These are phyloP conservation scores for Oceanodroma tethys DNA, from an alignment of 2,113 vertebrate species.

Conservation along the genomic window DNA sequence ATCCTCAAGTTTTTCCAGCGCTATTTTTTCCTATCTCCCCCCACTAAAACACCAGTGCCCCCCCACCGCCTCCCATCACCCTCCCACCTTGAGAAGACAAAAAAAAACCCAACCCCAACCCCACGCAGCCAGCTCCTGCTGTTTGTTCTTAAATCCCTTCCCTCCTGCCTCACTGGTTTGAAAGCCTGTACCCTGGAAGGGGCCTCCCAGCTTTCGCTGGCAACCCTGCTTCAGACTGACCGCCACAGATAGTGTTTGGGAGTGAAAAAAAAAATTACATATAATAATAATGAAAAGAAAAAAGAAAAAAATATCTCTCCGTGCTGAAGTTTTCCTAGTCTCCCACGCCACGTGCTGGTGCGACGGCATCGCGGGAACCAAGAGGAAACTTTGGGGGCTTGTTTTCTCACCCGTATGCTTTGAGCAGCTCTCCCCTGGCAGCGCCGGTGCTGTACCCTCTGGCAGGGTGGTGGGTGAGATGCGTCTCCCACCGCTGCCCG, in stretches of 20 bases:
- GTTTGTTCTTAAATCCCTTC: slow-evolving; percentile 86
- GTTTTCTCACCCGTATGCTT: neutral
- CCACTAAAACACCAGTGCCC: neutral
- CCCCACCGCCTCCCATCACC: neutral
- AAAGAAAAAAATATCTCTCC: slow-evolving; percentile 70
- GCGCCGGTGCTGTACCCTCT: neutral
- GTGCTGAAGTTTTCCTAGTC: slow-evolving; percentile 35
- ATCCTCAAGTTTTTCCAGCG: slow-evolving; percentile 28
- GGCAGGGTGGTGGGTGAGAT: slow-evolving; percentile 28
- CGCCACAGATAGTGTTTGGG: slow-evolving; percentile 85
- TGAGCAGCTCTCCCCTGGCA: neutral
- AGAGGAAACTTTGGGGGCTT: slow-evolving; percentile 12
- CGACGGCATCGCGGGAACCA: neutral
- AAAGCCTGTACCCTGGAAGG: slow-evolving; percentile 88
- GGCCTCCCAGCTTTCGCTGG: slow-evolving; percentile 90
- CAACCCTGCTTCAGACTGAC: slow-evolving; percentile 80
- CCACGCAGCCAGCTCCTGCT: slow-evolving; percentile 68
- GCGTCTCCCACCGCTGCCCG: neutral
- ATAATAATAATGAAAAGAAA: slow-evolving; percentile 64
- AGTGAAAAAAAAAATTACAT: slow-evolving; percentile 72
- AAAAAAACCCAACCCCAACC: neutral
- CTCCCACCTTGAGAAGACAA: slow-evolving; percentile 39
- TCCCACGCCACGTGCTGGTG: neutral
- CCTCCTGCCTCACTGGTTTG: slow-evolving; percentile 82
- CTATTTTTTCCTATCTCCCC: neutral